Evolutionary conservation across 2,888 invertebrate species (phyloP), one percentile per base, ranked within the genome.

Genomic region (Achlya flavicornis): DNA sequence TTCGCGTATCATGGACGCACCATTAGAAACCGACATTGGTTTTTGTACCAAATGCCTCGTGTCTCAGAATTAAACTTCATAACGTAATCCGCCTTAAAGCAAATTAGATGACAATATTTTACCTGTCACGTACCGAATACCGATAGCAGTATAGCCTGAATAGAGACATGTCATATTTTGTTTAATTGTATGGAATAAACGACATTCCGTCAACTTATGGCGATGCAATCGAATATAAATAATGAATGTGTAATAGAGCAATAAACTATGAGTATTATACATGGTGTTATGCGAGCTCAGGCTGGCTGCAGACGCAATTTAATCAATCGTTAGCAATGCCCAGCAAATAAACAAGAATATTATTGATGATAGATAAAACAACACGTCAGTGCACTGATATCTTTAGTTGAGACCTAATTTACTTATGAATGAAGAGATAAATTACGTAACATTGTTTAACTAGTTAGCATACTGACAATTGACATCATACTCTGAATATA

Each of bases 201-300:
- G 57, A 66, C 78, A 85, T 84, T 81, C 83, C 77, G 68, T 69
- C 65, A 72, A 78, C 74, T 79, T 79, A 78, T 73, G 71, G 76
- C 77, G 72, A 78, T 74, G 80, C 80, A 78, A 80, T 79, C 73
- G 70, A 69, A 70, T 71, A 81, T 85, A 83, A 85, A 84, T 82
- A 84, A 79, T 76, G 67, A 79, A 86, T 86, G 80, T 81, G 87
- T 84, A 90, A 89, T 86, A 84, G 82, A 87, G 84, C 82, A 81
- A 88, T 89, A 87, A 87, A 86, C 78, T 76, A 76, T 69, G 63
- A 71, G 71, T 78, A 75, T 80, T 81, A 82, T 82, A 74, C 75
- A 76, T 71, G 73, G 69, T 69, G 68, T 71, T 68, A 76, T 76
- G 76, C 70, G 72, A 72, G 73, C 69, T 72, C 74, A 67, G 70